phyloP scores from a whole-genome alignment of 2,888 invertebrate genomes.

The Alcis repandata region DNA sequence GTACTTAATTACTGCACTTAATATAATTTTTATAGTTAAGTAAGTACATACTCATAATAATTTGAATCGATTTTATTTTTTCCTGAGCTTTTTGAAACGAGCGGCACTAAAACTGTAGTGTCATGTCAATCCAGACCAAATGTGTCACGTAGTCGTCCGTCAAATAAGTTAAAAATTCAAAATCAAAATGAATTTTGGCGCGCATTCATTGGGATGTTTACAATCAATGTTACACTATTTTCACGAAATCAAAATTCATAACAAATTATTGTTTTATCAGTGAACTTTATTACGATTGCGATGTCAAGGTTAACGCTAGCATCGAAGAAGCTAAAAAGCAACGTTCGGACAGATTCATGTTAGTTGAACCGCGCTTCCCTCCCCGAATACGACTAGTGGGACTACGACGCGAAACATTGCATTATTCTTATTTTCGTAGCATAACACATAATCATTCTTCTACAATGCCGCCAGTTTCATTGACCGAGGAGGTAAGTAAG shows the following conservation, averaged over 20 bases:
- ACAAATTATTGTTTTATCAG: slow-evolving; percentile 14
- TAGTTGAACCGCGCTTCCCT: slow-evolving; percentile 69
- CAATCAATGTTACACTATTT: neutral
- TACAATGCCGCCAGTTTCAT: slow-evolving; percentile 81
- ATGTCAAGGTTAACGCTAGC: slow-evolving; percentile 67
- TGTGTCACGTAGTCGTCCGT: no score
- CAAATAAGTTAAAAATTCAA: neutral
- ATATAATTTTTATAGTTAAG: no score
- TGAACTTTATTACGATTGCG: slow-evolving; percentile 56
- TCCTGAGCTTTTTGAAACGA: no score
- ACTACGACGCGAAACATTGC: slow-evolving; percentile 32
- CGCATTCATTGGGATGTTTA: no score
- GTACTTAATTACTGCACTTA: no score
- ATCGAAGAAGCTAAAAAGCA: slow-evolving; percentile 67
- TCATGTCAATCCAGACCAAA: no score
- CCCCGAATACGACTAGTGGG: slow-evolving; percentile 53
- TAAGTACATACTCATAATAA: no score
- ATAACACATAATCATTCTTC: slow-evolving; percentile 28
- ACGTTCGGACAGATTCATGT: slow-evolving; percentile 61
- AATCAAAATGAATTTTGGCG: neutral
- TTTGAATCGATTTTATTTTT: no score
- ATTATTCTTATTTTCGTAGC: slow-evolving; percentile 34
- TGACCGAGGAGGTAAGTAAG: slow-evolving; percentile 78
- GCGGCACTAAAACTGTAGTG: no score
- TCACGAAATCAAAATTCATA: slow-evolving; percentile 20